Evolutionary conservation across 2,113 vertebrate species (phyloP).

Genomic region (Amazona guildingii): DNA sequence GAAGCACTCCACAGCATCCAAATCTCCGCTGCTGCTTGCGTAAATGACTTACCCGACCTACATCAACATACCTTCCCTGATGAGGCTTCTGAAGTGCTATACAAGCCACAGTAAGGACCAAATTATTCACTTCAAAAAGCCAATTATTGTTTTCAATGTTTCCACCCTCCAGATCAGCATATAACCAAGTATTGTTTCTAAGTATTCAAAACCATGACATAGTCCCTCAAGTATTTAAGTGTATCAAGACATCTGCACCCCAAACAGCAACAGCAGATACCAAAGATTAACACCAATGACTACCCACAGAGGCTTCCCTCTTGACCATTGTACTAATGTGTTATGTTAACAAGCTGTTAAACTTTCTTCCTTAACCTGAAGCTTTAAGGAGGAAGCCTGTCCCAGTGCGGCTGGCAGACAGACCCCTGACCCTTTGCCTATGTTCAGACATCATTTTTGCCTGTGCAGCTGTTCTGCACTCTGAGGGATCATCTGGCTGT

Average conservation of each 20-base stretch:
- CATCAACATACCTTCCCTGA: not conserved
- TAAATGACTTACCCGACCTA: not conserved
- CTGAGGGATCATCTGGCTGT: conserved; percentile 46
- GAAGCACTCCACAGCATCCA: not conserved
- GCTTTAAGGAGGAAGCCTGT: not conserved
- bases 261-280: not conserved
- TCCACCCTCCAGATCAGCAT: not conserved
- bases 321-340: not conserved
- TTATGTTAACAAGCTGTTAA: conserved; percentile 7
- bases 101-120: not conserved
- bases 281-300: not conserved
- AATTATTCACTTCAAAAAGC: not conserved
- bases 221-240: not conserved
- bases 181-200: not conserved
- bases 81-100: not conserved
- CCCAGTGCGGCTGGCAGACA: not conserved
- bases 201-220: not conserved
- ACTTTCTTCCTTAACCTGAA: not conserved
- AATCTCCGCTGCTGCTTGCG: not conserved
- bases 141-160: not conserved
- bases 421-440: conserved; percentile 11
- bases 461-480: conserved; percentile 25
- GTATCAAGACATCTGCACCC: not conserved
- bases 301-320: not conserved
- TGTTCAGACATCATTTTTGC: not conserved